Evolutionary conservation across 2,113 vertebrate species (phyloP), one percentile per base, ranked within the genome.

Genomic region (Apeltes quadracus): DNA sequence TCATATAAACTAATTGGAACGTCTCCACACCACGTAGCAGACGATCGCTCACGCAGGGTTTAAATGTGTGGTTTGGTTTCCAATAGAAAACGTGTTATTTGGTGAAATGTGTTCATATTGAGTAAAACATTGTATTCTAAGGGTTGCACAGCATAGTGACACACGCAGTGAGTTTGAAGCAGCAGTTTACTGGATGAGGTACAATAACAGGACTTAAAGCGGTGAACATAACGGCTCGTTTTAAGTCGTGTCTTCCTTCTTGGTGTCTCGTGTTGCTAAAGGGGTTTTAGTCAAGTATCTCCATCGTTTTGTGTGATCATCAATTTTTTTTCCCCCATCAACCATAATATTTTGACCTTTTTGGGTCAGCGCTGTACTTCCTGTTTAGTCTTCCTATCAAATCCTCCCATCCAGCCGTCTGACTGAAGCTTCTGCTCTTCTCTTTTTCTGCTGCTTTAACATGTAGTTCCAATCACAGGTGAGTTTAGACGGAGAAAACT

Each of bases 391-490:
- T 68, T 6, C 7, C 62, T 57, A 75, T 67, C 69, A 43, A 48
- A 43, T 67, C 51, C n/a, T 41, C 36, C 43, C 23, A 27, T 61
- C 27, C 34, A 61, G 29, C 38, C 55, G 18, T 74, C 34, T 77
- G 43, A 81, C 76, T 77, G 50, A 87, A 78, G 54, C 10, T 43
- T 64, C 66, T 79, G 14, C 78, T 85, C 66, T 84, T 78, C 57
- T 89, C 92, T 92, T 92, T 93, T 90, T 68, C 81, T 87, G 94
- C 95, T 95, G 95, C 96, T 92, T 90, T 93, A 84, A 91, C 74
- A 43, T 71, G 90, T 94, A 98, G 97, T 98, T 90, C 97, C 97
- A 86, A 99, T 99, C 90, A 98, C 97, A 83, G 97, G 97, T 99
- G 94, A 97, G 97, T 91, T 59, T 16, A 16, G 41, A 73, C 36